A percentile compares a stretch with the other conserved stretches of the same genome.
Conservation (phyloP, 2,888 invertebrate genomes). For the Keiferia lycopersicella region DNA sequence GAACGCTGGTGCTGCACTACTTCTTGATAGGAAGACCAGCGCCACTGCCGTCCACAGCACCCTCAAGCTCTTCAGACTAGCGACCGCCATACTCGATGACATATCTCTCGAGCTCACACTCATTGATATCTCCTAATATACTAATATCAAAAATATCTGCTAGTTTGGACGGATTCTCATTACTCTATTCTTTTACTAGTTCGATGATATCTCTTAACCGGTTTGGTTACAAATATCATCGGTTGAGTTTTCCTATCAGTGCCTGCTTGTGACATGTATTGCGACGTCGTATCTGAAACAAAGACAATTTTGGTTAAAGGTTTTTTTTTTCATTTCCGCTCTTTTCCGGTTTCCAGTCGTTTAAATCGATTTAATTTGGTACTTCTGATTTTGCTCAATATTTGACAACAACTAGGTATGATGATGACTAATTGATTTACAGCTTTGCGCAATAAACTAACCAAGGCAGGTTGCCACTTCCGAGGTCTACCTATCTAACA, state of each 20-base stretch:
- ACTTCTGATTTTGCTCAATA: too few species aligned
- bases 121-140: conserved; percentile 58
- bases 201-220: conserved; percentile 50
- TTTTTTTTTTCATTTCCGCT: too few species aligned
- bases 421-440: neutral
- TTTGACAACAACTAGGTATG: neutral
- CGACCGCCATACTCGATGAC: conserved; percentile 58
- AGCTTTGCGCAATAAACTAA: neutral
- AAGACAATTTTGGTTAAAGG: conserved; percentile 15
- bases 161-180: conserved; percentile 56
- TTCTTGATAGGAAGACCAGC: conserved; percentile 60
- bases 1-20: conserved; percentile 70
- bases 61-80: conserved; percentile 61
- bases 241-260: conserved; percentile 29
- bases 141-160: conserved; percentile 54
- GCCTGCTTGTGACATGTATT: conserved; percentile 22
- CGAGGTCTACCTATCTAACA: neutral
- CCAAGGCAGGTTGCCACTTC: neutral
- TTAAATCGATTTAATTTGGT: neutral
- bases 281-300: conserved; percentile 26
- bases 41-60: conserved; percentile 58
- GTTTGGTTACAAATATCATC: conserved; percentile 50
- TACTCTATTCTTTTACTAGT: conserved; percentile 45
- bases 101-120: conserved; percentile 47
- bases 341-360: too few species aligned